Evolutionary conservation across 2,888 invertebrate genomes (phyloP).

Genomic region (Ormyrus labotus): DNA sequence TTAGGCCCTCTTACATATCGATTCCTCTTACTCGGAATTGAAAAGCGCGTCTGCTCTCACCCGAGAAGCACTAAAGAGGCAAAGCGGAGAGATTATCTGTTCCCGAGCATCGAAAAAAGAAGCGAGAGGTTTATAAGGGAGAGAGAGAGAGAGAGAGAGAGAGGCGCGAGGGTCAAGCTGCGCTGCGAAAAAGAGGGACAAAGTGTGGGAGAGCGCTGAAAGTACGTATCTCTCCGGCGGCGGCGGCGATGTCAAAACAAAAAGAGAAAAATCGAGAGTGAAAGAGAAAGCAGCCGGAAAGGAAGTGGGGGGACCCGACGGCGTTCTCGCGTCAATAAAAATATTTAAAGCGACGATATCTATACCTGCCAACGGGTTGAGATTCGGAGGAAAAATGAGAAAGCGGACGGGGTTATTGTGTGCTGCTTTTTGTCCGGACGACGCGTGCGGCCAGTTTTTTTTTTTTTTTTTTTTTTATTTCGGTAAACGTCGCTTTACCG

Average conservation of each 20-base stretch:
- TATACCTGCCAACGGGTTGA: not conserved
- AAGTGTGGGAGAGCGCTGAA: conserved; percentile 37
- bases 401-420: not conserved
- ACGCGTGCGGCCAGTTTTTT: not conserved
- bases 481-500: no score
- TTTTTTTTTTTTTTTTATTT: not conserved
- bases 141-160: conserved; percentile 21
- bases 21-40: no score
- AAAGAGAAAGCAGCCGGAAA: conserved; percentile 39
- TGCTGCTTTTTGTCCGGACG: not conserved
- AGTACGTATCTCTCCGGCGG: not conserved
- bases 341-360: not conserved
- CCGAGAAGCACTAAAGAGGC: not conserved
- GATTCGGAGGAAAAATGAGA: not conserved
- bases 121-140: not conserved
- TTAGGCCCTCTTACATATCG: no score
- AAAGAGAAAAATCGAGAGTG: conserved; percentile 30
- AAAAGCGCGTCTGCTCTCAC: no score
- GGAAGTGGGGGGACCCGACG: no score
- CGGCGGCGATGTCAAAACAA: conserved; percentile 39
- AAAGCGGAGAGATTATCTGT: conserved; percentile 16
- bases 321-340: not conserved
- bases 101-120: not conserved
- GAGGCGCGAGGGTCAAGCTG: conserved; percentile 23
- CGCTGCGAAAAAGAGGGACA: not conserved